Conservation (phyloP, 2,797 vertebrate genomes). For the Anabacerthia variegaticeps region DNA sequence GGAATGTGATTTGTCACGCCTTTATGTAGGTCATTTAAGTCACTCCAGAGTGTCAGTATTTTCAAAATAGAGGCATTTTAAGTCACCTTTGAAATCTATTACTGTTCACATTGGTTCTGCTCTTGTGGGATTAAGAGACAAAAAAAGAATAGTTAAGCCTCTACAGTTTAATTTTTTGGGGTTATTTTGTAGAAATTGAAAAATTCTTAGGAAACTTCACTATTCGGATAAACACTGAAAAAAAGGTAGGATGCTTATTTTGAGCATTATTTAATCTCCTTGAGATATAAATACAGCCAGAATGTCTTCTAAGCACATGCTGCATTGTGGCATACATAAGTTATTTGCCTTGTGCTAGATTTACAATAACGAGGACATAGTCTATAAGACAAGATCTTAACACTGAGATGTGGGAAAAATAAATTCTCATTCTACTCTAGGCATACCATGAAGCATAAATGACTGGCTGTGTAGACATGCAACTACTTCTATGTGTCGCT, state of each 20-base stretch:
- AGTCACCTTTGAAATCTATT: not conserved
- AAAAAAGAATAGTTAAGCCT: not conserved
- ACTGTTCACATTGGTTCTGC: not conserved
- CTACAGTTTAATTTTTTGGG: not conserved
- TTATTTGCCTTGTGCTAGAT: not conserved
- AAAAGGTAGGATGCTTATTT: not conserved
- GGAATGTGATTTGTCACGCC: not conserved
- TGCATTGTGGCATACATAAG: not conserved
- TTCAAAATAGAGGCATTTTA: not conserved
- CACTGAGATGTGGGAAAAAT: not conserved
- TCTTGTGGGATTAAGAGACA: not conserved
- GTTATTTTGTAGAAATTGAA: not conserved
- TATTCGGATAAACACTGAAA: not conserved
- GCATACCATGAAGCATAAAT: not conserved
- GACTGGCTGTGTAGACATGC: not conserved
- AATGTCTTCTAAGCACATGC: not conserved
- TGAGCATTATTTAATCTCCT: not conserved
- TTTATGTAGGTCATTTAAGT: not conserved
- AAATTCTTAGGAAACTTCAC: not conserved
- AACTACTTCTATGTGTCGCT: not conserved
- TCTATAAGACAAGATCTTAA: not conserved
- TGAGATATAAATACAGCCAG: not conserved
- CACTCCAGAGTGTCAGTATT: not conserved
- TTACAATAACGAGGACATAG: not conserved
- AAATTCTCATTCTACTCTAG: not conserved